phyloP scores from a whole-genome alignment of 1,140 invertebrate species.

The Lepidotrigona ventralis region DNA sequence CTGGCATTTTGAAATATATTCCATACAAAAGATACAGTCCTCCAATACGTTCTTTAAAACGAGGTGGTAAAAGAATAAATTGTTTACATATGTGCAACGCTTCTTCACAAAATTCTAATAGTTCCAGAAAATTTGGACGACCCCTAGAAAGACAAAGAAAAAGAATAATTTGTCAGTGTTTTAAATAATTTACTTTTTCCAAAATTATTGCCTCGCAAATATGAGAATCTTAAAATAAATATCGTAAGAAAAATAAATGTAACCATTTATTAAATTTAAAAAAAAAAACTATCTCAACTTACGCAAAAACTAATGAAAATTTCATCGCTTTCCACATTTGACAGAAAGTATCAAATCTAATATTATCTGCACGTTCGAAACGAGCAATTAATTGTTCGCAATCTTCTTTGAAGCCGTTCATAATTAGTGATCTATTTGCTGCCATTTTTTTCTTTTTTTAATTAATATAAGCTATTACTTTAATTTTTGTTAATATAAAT shows the following conservation, averaged over 20 bases:
- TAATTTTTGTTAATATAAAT: background rate
- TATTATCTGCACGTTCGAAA: slow-evolving; percentile 66
- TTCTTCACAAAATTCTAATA: slow-evolving; percentile 76
- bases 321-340: slow-evolving; percentile 74
- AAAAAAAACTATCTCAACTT: slow-evolving; percentile 47
- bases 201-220: slow-evolving; percentile 22
- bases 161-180: slow-evolving; percentile 10
- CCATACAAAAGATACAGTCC: slow-evolving; percentile 76
- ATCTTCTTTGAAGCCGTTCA: slow-evolving; percentile 60
- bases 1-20: slow-evolving; percentile 75
- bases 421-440: slow-evolving; percentile 8
- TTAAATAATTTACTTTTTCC: background rate
- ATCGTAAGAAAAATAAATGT: slow-evolving; percentile 3
- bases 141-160: slow-evolving; percentile 60
- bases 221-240: background rate
- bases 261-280: slow-evolving; percentile 1
- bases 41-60: slow-evolving; percentile 71
- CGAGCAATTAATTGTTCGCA: slow-evolving; percentile 66
- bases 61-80: slow-evolving; percentile 65
- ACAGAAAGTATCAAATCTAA: slow-evolving; percentile 71
- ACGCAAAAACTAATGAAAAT: slow-evolving; percentile 75
- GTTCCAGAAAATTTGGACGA: slow-evolving; percentile 63
- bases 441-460: background rate
- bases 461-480: background rate
- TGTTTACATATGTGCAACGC: slow-evolving; percentile 72